Conservation (phyloP, 1,140 invertebrate species). For the Lasioglossum baleicum region DNA sequence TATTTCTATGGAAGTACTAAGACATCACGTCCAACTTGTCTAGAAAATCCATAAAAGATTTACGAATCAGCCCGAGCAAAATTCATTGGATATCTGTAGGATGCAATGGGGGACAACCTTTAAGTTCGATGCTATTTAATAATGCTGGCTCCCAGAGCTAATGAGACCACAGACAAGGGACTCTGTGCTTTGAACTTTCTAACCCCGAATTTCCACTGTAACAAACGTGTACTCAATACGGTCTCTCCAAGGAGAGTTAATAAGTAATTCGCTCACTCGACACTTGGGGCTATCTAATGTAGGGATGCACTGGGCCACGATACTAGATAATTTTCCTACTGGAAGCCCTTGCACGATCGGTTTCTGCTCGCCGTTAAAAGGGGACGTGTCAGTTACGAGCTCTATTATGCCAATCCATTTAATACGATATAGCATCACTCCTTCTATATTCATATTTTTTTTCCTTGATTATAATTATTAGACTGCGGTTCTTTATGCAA, state of each 20-base stretch:
- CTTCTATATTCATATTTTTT: not conserved
- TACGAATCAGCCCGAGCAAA: no score
- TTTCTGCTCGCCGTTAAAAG: constrained; percentile 47
- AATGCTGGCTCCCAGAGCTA: not conserved
- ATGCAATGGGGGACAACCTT: no score
- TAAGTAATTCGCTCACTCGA: constrained; percentile 47
- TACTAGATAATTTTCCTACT: constrained; percentile 55
- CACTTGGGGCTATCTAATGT: not conserved
- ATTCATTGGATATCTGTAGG: no score
- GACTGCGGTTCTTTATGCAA: no score
- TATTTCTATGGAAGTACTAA: no score
- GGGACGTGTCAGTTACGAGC: constrained; percentile 46
- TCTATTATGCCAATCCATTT: constrained; percentile 40
- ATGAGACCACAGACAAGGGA: not conserved
- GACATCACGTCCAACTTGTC: no score
- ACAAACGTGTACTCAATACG: not conserved
- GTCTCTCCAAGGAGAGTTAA: constrained; percentile 29
- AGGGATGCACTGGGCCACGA: constrained; percentile 14
- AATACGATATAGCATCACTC: constrained; percentile 44
- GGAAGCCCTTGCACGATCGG: constrained; percentile 18
- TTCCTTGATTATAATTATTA: no score
- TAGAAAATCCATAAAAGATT: no score
- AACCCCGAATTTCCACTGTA: not conserved
- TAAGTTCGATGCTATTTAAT: no score
- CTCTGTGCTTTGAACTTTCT: not conserved